A percentile compares a stretch with the other conserved stretches of the same genome.
These are phyloP conservation scores for Styela plicata DNA, from an alignment of 23 tunicate genomes.

Conservation along the genomic window DNA sequence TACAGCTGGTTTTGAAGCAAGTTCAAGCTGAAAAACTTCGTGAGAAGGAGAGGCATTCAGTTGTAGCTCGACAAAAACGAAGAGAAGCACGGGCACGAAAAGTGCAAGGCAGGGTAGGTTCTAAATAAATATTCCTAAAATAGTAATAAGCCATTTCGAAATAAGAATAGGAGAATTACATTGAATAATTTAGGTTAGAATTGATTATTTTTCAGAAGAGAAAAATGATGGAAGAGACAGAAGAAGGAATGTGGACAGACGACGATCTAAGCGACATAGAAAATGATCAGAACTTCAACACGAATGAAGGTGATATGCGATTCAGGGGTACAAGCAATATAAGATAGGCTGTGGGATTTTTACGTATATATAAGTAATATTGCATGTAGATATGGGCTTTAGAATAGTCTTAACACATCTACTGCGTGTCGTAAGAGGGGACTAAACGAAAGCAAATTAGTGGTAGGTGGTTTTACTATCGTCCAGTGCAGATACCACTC, in stretches of 20 bases:
- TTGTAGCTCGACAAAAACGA: constrained; percentile 17
- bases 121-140: neutral
- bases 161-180: neutral
- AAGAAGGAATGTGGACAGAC: neutral
- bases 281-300: constrained; percentile 1
- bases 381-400: too few relatives aligned
- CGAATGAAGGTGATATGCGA: constrained; percentile 8
- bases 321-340: too few relatives aligned
- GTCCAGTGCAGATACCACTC: too few relatives aligned
- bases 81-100: constrained; percentile 10
- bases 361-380: too few relatives aligned
- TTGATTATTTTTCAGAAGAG: constrained; percentile 18
- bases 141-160: neutral
- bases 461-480: too few relatives aligned
- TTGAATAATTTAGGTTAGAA: neutral
- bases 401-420: too few relatives aligned
- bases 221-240: constrained; percentile 3
- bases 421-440: too few relatives aligned
- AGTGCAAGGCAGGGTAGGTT: constrained; percentile 5
- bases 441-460: too few relatives aligned
- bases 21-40: constrained; percentile 18
- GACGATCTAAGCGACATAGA: constrained; percentile 19
- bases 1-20: constrained; percentile 11
- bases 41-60: neutral
- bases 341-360: too few relatives aligned